Percentiles rank a stretch among this genome's conserved stretches.
Evolutionary conservation across 92 coral and sea anemone species (phyloP).

Genomic region (Umimayanthus kanabou): DNA sequence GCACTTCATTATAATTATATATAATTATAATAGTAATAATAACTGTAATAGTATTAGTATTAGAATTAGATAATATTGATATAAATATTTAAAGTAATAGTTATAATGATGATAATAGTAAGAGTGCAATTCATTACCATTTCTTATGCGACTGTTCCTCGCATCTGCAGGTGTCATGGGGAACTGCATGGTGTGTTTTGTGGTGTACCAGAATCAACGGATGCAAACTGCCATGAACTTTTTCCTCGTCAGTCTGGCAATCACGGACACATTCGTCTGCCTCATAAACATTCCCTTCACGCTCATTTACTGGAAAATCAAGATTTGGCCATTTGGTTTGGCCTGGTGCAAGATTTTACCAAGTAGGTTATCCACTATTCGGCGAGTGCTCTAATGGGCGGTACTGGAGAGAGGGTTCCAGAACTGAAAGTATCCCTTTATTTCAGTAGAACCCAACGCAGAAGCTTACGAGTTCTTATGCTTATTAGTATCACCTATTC

Average conservation of each 20-base stretch:
- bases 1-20: too few species aligned
- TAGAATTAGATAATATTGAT: neutral
- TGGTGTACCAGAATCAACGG: slow-evolving; percentile 91
- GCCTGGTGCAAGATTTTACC: slow-evolving; percentile 91
- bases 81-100: neutral
- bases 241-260: slow-evolving; percentile 90
- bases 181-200: slow-evolving; percentile 83
- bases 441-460: neutral
- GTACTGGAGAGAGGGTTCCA: neutral
- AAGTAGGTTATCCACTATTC: slow-evolving; percentile 62
- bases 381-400: neutral
- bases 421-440: too few species aligned
- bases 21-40: too few species aligned
- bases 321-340: slow-evolving; percentile 91
- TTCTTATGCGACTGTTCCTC: neutral
- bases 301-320: slow-evolving; percentile 75
- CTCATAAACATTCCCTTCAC: slow-evolving; percentile 88
- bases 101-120: too few species aligned
- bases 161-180: slow-evolving; percentile 72
- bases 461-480: too few species aligned
- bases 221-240: slow-evolving; percentile 99
- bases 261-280: slow-evolving; percentile 90
- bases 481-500: too few species aligned
- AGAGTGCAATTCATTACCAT: too few species aligned
- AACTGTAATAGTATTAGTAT: too few species aligned